These are phyloP conservation scores for Ophion slaviceki DNA, from an alignment of 2,888 invertebrate species.

Conservation along the genomic window DNA sequence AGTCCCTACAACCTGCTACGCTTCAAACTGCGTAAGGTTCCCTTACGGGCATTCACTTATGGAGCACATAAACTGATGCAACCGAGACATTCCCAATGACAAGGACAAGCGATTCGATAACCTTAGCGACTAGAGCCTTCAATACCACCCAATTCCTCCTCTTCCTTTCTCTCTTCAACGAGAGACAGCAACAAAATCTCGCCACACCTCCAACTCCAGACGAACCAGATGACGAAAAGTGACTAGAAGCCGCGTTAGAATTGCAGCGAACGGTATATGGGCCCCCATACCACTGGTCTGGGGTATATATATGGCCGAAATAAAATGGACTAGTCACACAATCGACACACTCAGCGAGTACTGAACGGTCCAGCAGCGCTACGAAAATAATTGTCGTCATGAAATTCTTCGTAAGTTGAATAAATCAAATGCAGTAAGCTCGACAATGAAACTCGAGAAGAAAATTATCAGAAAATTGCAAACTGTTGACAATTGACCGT, in stretches of 20 bases:
- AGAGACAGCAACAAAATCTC: constrained; percentile 12
- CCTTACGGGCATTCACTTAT: constrained; percentile 36
- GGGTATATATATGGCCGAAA: constrained; percentile 53
- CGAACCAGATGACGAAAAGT: constrained; percentile 36
- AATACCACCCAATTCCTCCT: constrained; percentile 13
- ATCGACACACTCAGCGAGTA: constrained; percentile 73
- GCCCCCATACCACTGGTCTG: background rate
- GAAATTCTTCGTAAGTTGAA: constrained; percentile 74
- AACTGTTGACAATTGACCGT: background rate
- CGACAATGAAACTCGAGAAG: background rate
- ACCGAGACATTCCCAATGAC: constrained; percentile 40
- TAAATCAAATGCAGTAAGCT: no score
- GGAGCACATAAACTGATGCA: constrained; percentile 1
- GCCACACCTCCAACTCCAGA: constrained; percentile 36
- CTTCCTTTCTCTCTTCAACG: constrained; percentile 7
- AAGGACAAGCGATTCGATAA: constrained; percentile 56
- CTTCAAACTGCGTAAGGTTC: constrained; percentile 15
- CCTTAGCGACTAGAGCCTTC: constrained; percentile 42
- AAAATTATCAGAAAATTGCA: background rate
- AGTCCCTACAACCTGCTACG: background rate
- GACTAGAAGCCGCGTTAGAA: constrained; percentile 22
- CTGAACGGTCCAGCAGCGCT: constrained; percentile 72
- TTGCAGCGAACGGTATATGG: constrained; percentile 5
- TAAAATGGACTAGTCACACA: constrained; percentile 50
- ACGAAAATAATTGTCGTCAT: constrained; percentile 64